Evolutionary conservation across 1,140 invertebrate species (phyloP).

Genomic region (Physella acuta): DNA sequence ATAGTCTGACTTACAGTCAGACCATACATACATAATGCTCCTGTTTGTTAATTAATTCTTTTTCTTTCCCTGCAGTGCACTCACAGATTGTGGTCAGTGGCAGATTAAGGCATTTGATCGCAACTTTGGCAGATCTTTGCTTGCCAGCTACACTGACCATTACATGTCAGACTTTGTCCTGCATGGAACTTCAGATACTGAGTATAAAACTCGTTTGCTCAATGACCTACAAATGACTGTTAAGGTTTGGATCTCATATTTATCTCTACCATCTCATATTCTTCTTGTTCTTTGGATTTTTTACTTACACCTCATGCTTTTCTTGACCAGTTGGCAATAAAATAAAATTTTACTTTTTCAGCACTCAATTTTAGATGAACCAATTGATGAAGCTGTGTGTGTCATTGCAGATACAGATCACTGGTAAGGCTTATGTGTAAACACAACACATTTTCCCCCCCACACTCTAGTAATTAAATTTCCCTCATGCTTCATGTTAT

Average conservation of each 20-base stretch:
- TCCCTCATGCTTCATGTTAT: background rate
- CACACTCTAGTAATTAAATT: background rate
- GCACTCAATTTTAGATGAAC: conserved; percentile 67
- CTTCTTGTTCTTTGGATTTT: no score
- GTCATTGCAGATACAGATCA: conserved; percentile 81
- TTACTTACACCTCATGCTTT: no score
- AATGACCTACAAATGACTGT: conserved; percentile 63
- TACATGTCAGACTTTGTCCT: conserved; percentile 77
- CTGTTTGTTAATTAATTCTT: background rate
- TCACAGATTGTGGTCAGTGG: conserved; percentile 30
- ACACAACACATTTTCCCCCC: background rate
- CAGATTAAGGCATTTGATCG: conserved; percentile 46
- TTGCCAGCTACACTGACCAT: conserved; percentile 70
- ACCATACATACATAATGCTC: no score
- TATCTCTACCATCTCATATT: no score
- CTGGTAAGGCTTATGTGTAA: conserved; percentile 69
- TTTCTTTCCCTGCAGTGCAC: conserved; percentile 16
- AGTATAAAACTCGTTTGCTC: conserved; percentile 58
- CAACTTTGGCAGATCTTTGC: conserved; percentile 64
- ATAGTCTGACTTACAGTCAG: no score
- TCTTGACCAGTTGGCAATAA: no score
- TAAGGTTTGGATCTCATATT: conserved; percentile 56
- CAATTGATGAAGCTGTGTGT: conserved; percentile 76
- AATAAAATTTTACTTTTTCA: conserved; percentile 37
- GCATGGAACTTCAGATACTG: conserved; percentile 64